Evolutionary conservation across 2,888 invertebrate species (phyloP).

Genomic region (Neoascia interrupta): DNA sequence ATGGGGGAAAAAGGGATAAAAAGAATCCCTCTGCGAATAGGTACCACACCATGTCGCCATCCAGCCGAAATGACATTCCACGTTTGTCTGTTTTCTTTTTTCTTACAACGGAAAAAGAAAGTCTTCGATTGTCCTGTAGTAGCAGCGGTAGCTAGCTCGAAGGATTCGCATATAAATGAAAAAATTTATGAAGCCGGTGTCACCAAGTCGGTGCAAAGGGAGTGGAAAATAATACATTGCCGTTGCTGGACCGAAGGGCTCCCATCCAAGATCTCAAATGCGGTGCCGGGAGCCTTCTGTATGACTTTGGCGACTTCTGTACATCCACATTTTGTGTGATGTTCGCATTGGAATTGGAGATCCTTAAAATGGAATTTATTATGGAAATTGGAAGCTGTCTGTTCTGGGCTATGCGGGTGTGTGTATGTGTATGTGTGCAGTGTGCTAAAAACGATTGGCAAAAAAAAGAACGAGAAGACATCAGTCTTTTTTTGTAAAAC

Average conservation of each 20-base stretch:
- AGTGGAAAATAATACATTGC: not conserved
- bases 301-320: no score
- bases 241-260: not conserved
- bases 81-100: not conserved
- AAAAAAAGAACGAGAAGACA: not conserved
- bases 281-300: no score
- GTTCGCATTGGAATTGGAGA: slow-evolving; percentile 16
- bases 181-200: slow-evolving; percentile 38
- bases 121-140: not conserved
- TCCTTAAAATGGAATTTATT: slow-evolving; percentile 37
- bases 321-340: not conserved
- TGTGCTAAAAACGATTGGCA: slow-evolving; percentile 21
- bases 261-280: no score
- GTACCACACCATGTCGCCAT: slow-evolving; percentile 2
- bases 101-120: not conserved
- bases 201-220: not conserved
- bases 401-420: not conserved
- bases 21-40: no score
- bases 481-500: not conserved
- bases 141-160: slow-evolving; percentile 21
- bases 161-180: slow-evolving; percentile 59
- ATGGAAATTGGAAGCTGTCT: slow-evolving; percentile 26
- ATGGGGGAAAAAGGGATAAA: slow-evolving; percentile 2
- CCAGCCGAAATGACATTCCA: slow-evolving; percentile 27
- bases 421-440: slow-evolving; percentile 3